These are phyloP conservation scores for Drosophila kuntzei DNA, from an alignment of 2,888 invertebrate genomes.

Conservation along the genomic window DNA sequence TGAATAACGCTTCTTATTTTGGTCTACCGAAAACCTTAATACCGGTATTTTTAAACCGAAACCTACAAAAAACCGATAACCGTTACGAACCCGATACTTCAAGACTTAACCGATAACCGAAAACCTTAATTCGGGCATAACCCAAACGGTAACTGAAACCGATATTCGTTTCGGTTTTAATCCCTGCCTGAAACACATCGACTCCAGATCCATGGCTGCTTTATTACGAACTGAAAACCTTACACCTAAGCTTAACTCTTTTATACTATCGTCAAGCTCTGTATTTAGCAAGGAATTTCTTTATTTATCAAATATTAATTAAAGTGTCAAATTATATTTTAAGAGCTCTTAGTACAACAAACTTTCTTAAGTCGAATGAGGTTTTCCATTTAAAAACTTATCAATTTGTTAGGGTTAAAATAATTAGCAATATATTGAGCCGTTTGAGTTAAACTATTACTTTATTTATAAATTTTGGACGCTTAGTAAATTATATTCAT, in stretches of 20 bases:
- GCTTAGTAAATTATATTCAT: too few relatives aligned
- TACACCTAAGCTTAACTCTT: neutral
- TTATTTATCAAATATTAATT: slow-evolving; percentile 3
- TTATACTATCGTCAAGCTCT: neutral
- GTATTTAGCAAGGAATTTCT: neutral
- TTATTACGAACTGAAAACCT: neutral
- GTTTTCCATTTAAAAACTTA: neutral
- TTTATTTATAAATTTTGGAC: too few relatives aligned
- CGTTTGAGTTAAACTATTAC: too few relatives aligned
- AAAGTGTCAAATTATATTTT: slow-evolving; percentile 1
- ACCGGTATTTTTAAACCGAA: too few relatives aligned
- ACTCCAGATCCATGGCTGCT: neutral
- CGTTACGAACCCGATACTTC: too few relatives aligned
- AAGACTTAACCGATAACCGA: too few relatives aligned
- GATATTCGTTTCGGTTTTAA: too few relatives aligned
- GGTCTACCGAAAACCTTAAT: too few relatives aligned
- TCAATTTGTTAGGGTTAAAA: neutral
- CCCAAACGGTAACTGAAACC: too few relatives aligned
- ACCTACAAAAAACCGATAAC: too few relatives aligned
- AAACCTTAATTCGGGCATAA: too few relatives aligned
- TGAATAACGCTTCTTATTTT: too few relatives aligned
- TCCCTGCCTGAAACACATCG: neutral
- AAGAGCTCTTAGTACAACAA: neutral
- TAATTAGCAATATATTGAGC: neutral
- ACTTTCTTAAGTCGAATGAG: neutral